phyloP scores from a whole-genome alignment of 2,113 vertebrate species.

The Salminus brasiliensis region DNA sequence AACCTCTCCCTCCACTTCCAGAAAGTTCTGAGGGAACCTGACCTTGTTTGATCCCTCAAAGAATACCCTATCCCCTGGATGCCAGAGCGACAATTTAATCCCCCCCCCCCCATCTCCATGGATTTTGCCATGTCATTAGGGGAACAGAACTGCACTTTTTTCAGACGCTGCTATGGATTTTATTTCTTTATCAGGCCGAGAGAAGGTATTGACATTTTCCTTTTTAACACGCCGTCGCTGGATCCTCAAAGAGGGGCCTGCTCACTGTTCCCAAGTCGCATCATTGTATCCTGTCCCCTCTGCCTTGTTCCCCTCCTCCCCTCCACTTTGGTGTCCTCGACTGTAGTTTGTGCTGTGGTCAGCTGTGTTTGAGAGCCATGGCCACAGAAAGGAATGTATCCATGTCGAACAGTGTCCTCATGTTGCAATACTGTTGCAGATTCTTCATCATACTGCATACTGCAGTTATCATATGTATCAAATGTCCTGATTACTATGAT shows the following conservation, averaged over 20 bases:
- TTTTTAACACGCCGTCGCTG: background rate
- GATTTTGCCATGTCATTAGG: conserved; percentile 2
- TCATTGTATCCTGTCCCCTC: background rate
- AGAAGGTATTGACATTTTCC: conserved; percentile 24
- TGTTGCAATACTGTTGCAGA: background rate
- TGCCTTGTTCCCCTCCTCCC: background rate
- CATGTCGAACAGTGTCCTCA: background rate
- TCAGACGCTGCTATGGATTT: conserved; percentile 22
- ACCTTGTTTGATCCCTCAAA: conserved; percentile 21
- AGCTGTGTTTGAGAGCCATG: background rate
- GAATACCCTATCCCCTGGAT: background rate
- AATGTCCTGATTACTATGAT: too few relatives aligned
- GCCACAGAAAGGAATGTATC: background rate
- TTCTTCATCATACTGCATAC: too few relatives aligned
- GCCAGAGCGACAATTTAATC: conserved; percentile 26
- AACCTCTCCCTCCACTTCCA: background rate
- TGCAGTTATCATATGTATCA: too few relatives aligned
- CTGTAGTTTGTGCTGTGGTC: background rate
- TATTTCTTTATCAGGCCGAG: background rate
- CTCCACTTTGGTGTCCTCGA: too few relatives aligned
- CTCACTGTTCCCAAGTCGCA: background rate
- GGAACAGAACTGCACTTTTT: conserved; percentile 3
- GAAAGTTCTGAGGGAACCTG: conserved; percentile 17
- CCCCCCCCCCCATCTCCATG: background rate
- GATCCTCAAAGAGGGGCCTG: background rate